These are phyloP conservation scores for Pachymerium ferrugineum DNA, from an alignment of 2,888 invertebrate species.

Conservation along the genomic window DNA sequence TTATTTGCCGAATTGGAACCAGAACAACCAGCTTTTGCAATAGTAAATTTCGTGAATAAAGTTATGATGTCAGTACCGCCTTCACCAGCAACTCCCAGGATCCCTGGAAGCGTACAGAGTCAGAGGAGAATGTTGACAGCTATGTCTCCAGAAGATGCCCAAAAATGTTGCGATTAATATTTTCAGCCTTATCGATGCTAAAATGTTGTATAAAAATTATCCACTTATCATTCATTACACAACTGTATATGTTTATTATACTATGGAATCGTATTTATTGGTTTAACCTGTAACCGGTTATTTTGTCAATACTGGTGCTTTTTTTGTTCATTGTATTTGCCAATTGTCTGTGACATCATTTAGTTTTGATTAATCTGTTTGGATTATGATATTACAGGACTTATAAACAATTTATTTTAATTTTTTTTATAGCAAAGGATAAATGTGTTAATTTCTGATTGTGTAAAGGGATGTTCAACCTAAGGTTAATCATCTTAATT, in stretches of 20 bases:
- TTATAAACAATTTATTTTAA: too few relatives aligned
- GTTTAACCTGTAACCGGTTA: background rate
- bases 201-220: background rate
- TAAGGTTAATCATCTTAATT: background rate
- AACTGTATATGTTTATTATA: background rate
- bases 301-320: background rate
- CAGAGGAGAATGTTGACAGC: constrained; percentile 9
- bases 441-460: too few relatives aligned
- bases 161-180: background rate
- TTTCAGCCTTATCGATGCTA: background rate
- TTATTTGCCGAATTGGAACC: constrained; percentile 93
- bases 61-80: constrained; percentile 54
- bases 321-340: background rate
- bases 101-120: background rate
- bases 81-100: background rate
- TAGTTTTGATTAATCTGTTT: background rate
- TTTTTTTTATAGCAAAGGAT: too few relatives aligned
- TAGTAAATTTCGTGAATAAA: constrained; percentile 82
- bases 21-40: constrained; percentile 88
- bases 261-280: background rate
- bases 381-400: too few relatives aligned
- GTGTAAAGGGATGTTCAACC: background rate
- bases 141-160: background rate
- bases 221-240: background rate
- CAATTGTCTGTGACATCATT: background rate